Conservation (phyloP, 2,797 vertebrate species). For the Trichosurus vulpecula region DNA sequence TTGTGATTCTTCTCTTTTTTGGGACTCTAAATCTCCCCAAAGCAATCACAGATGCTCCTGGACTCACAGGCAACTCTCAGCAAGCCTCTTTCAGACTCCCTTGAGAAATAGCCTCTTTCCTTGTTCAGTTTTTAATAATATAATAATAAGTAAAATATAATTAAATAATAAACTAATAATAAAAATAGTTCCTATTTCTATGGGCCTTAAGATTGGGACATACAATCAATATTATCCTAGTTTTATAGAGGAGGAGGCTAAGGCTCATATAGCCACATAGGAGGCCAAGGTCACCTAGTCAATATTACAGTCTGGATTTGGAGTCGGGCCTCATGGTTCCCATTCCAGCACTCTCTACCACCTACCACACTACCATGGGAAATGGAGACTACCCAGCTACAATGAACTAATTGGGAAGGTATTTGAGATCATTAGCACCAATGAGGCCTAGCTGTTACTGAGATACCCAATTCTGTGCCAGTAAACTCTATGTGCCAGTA, state of each 20-base stretch:
- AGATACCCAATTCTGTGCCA: not conserved
- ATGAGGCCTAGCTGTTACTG: not conserved
- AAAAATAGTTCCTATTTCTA: not conserved
- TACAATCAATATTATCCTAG: not conserved
- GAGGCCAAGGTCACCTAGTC: not conserved
- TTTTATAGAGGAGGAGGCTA: not conserved
- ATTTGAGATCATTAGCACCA: not conserved
- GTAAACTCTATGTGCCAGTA: not conserved
- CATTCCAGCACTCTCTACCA: not conserved
- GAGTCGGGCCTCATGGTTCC: not conserved
- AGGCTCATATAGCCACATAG: too few relatives aligned
- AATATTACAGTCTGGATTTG: too few relatives aligned
- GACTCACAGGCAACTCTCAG: not conserved
- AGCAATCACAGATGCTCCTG: not conserved
- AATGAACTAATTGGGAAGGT: not conserved
- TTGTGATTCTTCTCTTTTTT: not conserved
- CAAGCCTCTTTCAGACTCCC: not conserved
- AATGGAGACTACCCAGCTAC: not conserved
- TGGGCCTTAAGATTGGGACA: not conserved
- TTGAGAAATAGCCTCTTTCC: not conserved
- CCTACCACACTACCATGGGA: rapidly evolving
- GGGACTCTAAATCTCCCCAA: not conserved
- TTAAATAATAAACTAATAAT: not conserved
- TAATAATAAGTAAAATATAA: not conserved
- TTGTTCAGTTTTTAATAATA: not conserved